These are phyloP conservation scores for Drosophila rufa DNA, from an alignment of 1,140 invertebrate genomes.

Conservation along the genomic window DNA sequence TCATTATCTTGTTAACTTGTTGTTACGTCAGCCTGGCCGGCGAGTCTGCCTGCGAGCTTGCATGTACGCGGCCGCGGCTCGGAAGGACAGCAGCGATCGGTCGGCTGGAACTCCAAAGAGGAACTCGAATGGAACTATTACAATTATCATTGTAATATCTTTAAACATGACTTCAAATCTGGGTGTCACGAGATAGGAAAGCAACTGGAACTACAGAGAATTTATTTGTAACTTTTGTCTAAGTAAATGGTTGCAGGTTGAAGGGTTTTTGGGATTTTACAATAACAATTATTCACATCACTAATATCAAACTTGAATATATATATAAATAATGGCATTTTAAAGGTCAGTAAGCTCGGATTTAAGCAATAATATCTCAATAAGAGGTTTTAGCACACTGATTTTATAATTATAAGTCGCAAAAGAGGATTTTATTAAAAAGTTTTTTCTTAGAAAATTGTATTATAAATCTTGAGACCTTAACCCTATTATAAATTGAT, in stretches of 20 bases:
- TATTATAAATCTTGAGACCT: too few species aligned
- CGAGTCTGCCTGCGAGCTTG: conserved; percentile 68
- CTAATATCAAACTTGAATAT: too few species aligned
- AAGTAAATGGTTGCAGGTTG: not conserved
- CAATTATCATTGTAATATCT: conserved; percentile 14
- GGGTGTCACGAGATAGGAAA: not conserved
- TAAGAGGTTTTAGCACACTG: too few species aligned
- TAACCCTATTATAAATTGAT: too few species aligned
- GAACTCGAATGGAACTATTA: conserved; percentile 1
- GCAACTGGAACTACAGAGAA: not conserved
- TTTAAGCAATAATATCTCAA: too few species aligned
- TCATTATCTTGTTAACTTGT: conserved; percentile 83
- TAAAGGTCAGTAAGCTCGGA: too few species aligned
- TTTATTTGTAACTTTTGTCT: too few species aligned
- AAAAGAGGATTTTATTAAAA: too few species aligned
- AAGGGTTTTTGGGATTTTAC: too few species aligned
- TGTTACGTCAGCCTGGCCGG: conserved; percentile 72
- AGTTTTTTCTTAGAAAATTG: too few species aligned
- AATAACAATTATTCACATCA: too few species aligned
- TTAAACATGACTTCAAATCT: not conserved
- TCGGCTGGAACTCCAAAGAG: conserved; percentile 1
- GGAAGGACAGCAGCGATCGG: conserved; percentile 24
- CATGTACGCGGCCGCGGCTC: conserved; percentile 28
- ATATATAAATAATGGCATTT: too few species aligned
- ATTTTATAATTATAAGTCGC: not conserved